A percentile compares a stretch with the other conserved stretches of the same genome.
These are phyloP conservation scores for Phrynocephalus forsythii DNA, from an alignment of 2,797 vertebrate genomes.

Conservation along the genomic window DNA sequence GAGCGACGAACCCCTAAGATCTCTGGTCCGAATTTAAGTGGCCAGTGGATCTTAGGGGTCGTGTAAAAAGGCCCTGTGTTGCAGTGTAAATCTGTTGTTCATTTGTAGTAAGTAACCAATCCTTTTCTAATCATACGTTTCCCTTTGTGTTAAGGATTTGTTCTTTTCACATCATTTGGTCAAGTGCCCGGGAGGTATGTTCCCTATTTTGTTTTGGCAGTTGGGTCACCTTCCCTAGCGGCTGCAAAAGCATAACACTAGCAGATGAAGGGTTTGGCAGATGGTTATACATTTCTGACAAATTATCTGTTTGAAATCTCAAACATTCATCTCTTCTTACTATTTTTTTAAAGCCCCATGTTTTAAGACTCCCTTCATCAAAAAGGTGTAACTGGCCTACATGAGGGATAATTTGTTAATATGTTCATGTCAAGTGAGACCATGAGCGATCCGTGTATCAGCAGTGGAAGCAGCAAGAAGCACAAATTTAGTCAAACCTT, in stretches of 20 bases:
- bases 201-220: slow-evolving; percentile 55
- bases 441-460: slow-evolving; percentile 45
- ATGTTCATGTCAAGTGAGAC: slow-evolving; percentile 36
- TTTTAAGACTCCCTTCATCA: slow-evolving; percentile 68
- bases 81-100: slow-evolving; percentile 46
- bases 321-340: slow-evolving; percentile 58
- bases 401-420: slow-evolving; percentile 54
- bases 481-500: slow-evolving; percentile 21
- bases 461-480: slow-evolving; percentile 40
- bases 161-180: slow-evolving; percentile 47
- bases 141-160: slow-evolving; percentile 39
- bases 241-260: slow-evolving; percentile 45
- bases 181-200: slow-evolving; percentile 45
- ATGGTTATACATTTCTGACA: slow-evolving; percentile 63
- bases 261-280: slow-evolving; percentile 53
- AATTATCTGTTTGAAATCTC: slow-evolving; percentile 67
- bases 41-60: too few relatives aligned
- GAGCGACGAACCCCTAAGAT: too few relatives aligned
- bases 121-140: slow-evolving; percentile 39
- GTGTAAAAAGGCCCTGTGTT: slow-evolving; percentile 17
- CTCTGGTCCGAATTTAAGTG: too few relatives aligned
- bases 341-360: slow-evolving; percentile 57
- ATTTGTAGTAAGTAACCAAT: slow-evolving; percentile 54
- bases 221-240: slow-evolving; percentile 44
- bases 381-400: slow-evolving; percentile 47